A percentile compares a stretch with the other conserved stretches of the same genome.
These are phyloP conservation scores for Metallyticus violacea DNA, from an alignment of 2,888 invertebrate genomes.

Conservation along the genomic window DNA sequence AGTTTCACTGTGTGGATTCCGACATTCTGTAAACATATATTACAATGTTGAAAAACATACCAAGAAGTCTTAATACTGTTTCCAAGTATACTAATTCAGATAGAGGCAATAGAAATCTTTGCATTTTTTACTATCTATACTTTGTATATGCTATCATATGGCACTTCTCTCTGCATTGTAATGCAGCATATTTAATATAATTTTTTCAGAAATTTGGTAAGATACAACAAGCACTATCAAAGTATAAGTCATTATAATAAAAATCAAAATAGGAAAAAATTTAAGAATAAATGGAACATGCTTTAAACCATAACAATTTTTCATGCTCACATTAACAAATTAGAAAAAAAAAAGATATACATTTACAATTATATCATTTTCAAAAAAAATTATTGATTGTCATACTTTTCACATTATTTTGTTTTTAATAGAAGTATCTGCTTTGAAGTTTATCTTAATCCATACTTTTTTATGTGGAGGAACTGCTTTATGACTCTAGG, in stretches of 20 bases:
- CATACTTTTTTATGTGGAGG: neutral
- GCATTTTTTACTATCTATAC: neutral
- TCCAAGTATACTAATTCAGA: neutral
- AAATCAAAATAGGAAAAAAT: neutral
- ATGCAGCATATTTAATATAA: too few relatives aligned
- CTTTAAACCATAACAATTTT: neutral
- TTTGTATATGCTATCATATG: neutral
- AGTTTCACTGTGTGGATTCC: too few relatives aligned
- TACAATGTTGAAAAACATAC: neutral
- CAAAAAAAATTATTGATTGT: neutral
- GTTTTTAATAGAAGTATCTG: neutral
- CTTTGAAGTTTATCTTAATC: neutral
- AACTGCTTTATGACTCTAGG: neutral
- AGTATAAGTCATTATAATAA: too few relatives aligned
- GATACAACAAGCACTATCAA: too few relatives aligned
- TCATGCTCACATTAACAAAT: neutral
- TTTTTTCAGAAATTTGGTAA: too few relatives aligned
- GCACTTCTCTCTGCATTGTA: neutral
- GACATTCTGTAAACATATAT: too few relatives aligned
- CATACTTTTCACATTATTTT: neutral
- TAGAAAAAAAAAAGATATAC: neutral
- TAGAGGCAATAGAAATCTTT: neutral
- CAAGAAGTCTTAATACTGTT: neutral
- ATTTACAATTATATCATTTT: neutral
- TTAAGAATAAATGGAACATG: too few relatives aligned